These are phyloP conservation scores for Motacilla tschutschensis DNA, from an alignment of 2,113 vertebrate genomes.

Conservation along the genomic window DNA sequence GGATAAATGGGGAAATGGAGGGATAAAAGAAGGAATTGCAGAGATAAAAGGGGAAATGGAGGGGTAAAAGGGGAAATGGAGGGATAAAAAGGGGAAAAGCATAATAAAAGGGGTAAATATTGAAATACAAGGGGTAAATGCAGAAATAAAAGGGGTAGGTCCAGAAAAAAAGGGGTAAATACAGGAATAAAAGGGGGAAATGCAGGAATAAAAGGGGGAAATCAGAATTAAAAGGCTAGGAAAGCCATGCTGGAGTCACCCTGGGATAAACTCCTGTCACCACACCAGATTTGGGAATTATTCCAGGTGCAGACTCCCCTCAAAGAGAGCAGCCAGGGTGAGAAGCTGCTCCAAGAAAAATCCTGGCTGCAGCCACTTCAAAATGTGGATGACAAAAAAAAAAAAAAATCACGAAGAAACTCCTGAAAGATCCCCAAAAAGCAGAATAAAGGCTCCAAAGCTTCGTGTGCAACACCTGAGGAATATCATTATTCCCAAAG, in stretches of 20 bases:
- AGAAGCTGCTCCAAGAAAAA: background rate
- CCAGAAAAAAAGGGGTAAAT: background rate
- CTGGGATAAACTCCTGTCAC: background rate
- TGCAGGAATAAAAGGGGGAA: background rate
- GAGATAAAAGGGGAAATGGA: background rate
- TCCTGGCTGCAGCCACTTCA: background rate
- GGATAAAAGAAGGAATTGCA: background rate
- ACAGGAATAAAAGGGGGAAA: fast-evolving
- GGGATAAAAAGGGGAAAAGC: fast-evolving
- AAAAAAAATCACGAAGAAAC: too few relatives aligned
- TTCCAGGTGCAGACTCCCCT: background rate
- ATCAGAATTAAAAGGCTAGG: background rate
- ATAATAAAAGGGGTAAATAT: background rate
- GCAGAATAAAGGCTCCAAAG: background rate
- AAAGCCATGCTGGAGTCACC: background rate
- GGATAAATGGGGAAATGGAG: fast-evolving
- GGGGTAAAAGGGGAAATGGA: fast-evolving
- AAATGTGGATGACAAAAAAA: background rate
- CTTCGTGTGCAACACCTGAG: background rate
- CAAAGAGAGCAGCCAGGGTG: background rate
- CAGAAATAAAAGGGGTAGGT: background rate
- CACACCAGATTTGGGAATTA: background rate
- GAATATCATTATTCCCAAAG: background rate
- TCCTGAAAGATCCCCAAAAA: background rate
- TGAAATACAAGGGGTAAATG: background rate